Conservation (phyloP, 2,797 vertebrate species). For the Rhinatrema bivittatum region DNA sequence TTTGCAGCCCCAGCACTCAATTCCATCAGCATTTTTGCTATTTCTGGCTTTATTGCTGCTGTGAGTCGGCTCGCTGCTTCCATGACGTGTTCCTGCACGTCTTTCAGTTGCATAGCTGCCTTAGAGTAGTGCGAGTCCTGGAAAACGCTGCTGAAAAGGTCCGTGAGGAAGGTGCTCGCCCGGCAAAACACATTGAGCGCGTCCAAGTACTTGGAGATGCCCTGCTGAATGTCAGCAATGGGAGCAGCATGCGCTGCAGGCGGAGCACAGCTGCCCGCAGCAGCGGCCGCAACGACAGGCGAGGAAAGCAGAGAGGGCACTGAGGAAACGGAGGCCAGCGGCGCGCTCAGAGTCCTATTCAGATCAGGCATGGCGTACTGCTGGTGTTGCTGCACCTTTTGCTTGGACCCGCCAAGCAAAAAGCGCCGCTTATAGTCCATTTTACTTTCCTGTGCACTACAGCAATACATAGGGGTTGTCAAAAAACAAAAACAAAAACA, state of each 20-base stretch:
- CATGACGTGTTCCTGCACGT: constrained; percentile 99
- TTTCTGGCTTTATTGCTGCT: constrained; percentile 98
- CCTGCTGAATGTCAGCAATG: constrained; percentile 97
- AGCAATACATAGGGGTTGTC: constrained; percentile 96
- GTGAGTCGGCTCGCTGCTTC: constrained; percentile 94
- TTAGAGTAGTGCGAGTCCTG: constrained; percentile 97
- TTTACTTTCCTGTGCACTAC: constrained; percentile 95
- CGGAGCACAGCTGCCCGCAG: constrained; percentile 73
- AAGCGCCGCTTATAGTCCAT: constrained; percentile 99
- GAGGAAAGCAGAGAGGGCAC: constrained; percentile 67
- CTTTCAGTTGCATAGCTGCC: constrained; percentile 98
- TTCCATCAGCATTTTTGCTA: constrained; percentile 99
- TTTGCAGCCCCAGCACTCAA: constrained; percentile 90
- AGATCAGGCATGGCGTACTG: constrained; percentile 94
- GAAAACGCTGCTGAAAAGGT: constrained; percentile 96
- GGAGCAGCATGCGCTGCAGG: constrained; percentile 73
- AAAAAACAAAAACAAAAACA: too few species aligned
- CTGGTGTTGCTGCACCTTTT: constrained; percentile 99
- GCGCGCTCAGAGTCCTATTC: constrained; percentile 84
- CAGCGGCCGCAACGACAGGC: too few species aligned
- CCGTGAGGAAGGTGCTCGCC: constrained; percentile 94
- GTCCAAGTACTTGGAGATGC: constrained; percentile 97
- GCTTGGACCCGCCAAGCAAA: constrained; percentile 99
- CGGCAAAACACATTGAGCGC: constrained; percentile 96
- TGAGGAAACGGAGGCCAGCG: constrained; percentile 67